Conservation (phyloP, 2,797 vertebrate species). For the Odontamblyopus lacepedii region DNA sequence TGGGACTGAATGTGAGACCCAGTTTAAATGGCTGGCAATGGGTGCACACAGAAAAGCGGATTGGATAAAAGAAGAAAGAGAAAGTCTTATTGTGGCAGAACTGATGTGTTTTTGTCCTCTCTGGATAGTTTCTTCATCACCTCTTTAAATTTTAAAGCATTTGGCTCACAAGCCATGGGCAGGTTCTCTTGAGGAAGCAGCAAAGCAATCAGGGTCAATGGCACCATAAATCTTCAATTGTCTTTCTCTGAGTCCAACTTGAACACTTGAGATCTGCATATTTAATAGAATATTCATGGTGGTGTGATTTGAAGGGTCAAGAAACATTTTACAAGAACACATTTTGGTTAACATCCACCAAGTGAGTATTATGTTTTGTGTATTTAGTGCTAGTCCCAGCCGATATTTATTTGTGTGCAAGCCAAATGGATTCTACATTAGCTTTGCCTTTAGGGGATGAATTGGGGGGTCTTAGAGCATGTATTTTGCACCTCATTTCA, state of each 20-base stretch:
- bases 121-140: slow-evolving; percentile 96
- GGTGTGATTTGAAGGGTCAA: slow-evolving; percentile 53
- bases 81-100: slow-evolving; percentile 72
- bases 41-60: slow-evolving; percentile 36
- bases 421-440: slow-evolving; percentile 53
- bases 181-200: slow-evolving; percentile 88
- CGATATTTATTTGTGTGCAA: slow-evolving; percentile 33
- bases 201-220: slow-evolving; percentile 82
- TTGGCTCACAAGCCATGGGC: slow-evolving; percentile 87
- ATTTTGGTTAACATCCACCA: slow-evolving; percentile 54
- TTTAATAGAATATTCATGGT: slow-evolving; percentile 62
- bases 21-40: slow-evolving; percentile 45
- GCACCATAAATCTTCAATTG: slow-evolving; percentile 83
- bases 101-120: slow-evolving; percentile 88
- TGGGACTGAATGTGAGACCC: slow-evolving; percentile 37
- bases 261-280: slow-evolving; percentile 71
- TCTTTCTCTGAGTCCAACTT: slow-evolving; percentile 77
- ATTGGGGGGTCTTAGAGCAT: slow-evolving; percentile 43
- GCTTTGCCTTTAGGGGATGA: slow-evolving; percentile 35
- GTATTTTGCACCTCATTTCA: slow-evolving; percentile 71
- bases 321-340: slow-evolving; percentile 45
- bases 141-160: slow-evolving; percentile 97
- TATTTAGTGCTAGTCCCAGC: slow-evolving; percentile 19
- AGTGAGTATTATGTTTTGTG: slow-evolving; percentile 42
- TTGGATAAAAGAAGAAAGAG: slow-evolving; percentile 54